Conservation (phyloP, 2,888 invertebrate species). For the Lasioglossum calceatum region DNA sequence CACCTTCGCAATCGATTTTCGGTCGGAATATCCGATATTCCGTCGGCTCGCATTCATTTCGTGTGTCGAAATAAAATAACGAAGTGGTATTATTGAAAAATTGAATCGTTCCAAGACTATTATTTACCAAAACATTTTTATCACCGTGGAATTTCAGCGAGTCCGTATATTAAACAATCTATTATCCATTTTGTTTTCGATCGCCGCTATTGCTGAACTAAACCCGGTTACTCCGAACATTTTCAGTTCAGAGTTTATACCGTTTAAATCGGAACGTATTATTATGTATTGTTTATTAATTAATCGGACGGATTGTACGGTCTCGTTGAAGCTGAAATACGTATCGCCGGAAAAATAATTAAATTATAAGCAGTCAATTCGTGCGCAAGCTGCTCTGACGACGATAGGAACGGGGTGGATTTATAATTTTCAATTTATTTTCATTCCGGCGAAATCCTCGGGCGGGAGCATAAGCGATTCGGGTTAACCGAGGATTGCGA, state of each 20-base stretch:
- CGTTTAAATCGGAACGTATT: neutral
- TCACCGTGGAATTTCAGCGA: neutral
- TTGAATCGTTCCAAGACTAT: neutral
- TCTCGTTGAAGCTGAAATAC: neutral
- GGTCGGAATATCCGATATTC: neutral
- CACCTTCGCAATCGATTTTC: neutral
- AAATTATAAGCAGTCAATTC: constrained; percentile 1
- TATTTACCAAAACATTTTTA: neutral
- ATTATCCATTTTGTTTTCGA: neutral
- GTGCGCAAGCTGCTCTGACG: neutral
- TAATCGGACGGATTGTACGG: neutral
- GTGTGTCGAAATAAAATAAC: neutral
- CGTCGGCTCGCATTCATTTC: neutral
- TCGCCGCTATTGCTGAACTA: neutral
- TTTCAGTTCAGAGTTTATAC: neutral
- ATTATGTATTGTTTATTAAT: neutral
- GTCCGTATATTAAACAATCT: neutral
- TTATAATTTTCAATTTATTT: constrained; percentile 5
- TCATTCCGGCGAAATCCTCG: neutral
- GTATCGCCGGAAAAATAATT: constrained; percentile 1
- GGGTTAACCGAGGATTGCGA: neutral
- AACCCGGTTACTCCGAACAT: neutral
- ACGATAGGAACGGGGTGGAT: neutral
- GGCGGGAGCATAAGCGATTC: neutral
- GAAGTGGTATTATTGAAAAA: neutral